A percentile compares a stretch with the other conserved stretches of the same genome.
These are phyloP conservation scores for Seladonia tumulorum DNA, from an alignment of 2,888 invertebrate genomes.

Conservation along the genomic window DNA sequence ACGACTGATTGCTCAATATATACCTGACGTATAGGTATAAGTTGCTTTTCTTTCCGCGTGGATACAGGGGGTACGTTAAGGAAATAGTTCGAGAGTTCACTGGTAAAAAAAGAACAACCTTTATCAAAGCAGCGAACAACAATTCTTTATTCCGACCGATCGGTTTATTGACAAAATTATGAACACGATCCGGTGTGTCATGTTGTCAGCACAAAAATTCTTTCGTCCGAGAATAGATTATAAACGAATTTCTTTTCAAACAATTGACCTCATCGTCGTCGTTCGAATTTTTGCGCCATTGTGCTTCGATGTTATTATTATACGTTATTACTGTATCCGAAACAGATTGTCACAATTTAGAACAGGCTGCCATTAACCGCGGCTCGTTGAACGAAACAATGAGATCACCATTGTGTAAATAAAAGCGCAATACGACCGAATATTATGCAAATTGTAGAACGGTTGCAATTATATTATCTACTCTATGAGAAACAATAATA, in stretches of 20 bases:
- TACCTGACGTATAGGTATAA: constrained; percentile 35
- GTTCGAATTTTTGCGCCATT: constrained; percentile 42
- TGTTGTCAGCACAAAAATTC: constrained; percentile 13
- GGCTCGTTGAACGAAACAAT: constrained; percentile 5
- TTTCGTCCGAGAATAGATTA: constrained; percentile 30
- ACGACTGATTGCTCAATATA: constrained; percentile 39
- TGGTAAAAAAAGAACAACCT: not conserved
- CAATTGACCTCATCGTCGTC: not conserved
- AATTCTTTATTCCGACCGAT: not conserved
- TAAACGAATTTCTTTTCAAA: constrained; percentile 10
- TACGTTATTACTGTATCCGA: constrained; percentile 24
- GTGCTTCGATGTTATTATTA: constrained; percentile 34
- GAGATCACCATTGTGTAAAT: constrained; percentile 29
- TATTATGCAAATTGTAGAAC: constrained; percentile 15
- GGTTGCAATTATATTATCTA: not conserved
- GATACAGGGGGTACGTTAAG: constrained; percentile 6
- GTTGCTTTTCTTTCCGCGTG: constrained; percentile 11
- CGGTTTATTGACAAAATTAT: not conserved
- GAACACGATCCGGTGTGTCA: not conserved
- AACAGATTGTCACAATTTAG: constrained; percentile 27
- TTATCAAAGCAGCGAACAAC: not conserved
- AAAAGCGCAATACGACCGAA: not conserved
- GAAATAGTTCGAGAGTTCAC: constrained; percentile 32
- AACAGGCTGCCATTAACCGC: constrained; percentile 14
- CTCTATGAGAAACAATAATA: not conserved